Conservation (phyloP, 2,888 invertebrate genomes). For the Scaptomyza caliginosa region DNA sequence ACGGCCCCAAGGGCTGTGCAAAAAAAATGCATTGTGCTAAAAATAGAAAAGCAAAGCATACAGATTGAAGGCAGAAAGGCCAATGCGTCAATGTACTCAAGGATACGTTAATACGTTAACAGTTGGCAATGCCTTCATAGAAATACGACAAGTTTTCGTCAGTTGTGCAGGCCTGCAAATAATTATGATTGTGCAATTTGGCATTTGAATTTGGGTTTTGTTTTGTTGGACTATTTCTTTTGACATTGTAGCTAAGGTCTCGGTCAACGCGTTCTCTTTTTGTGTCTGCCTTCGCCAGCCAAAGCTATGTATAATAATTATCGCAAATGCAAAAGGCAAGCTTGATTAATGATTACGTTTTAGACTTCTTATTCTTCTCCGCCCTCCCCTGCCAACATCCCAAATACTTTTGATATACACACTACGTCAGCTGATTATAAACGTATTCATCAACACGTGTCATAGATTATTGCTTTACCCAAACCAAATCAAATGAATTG, state of each 20-base stretch:
- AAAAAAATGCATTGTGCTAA: constrained; percentile 40
- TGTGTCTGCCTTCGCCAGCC: constrained; percentile 33
- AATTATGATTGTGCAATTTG: constrained; percentile 23
- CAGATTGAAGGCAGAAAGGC: background rate
- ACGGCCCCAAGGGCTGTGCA: background rate
- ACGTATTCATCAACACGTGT: constrained; percentile 29
- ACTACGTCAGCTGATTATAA: background rate
- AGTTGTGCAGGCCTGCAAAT: background rate
- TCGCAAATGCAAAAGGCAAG: constrained; percentile 58
- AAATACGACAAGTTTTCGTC: constrained; percentile 4
- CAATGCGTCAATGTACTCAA: constrained; percentile 16
- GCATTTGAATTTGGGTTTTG: background rate
- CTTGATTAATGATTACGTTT: constrained; percentile 66
- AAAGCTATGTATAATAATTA: constrained; percentile 59
- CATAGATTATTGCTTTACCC: constrained; percentile 19
- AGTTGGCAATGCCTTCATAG: background rate
- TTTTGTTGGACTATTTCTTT: constrained; percentile 31
- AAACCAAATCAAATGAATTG: constrained; percentile 2
- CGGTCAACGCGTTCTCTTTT: constrained; percentile 69
- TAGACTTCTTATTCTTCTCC: constrained; percentile 30
- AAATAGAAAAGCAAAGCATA: constrained; percentile 43
- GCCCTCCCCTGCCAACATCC: background rate
- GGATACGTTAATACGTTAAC: constrained; percentile 29
- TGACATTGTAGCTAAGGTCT: constrained; percentile 69
- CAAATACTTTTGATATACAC: background rate